phyloP scores from a whole-genome alignment of 2,797 vertebrate species.

The Manis pentadactyla region DNA sequence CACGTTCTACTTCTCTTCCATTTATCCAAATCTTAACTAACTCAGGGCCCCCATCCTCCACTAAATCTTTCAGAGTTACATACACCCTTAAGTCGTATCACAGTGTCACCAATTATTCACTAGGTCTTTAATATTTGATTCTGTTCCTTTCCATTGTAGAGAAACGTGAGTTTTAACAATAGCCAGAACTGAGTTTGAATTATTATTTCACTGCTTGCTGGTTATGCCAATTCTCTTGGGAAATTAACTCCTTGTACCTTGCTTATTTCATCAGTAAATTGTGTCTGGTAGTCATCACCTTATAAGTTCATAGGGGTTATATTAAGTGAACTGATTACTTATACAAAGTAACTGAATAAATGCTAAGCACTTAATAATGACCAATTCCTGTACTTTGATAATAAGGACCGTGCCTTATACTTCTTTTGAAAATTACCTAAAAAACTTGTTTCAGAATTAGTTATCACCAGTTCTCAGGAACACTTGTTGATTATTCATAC shows the following conservation, averaged over 20 bases:
- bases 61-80: background rate
- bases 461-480: background rate
- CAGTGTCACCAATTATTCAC: background rate
- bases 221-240: background rate
- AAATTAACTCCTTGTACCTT: background rate
- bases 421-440: background rate
- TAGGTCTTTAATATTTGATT: background rate
- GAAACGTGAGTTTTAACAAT: background rate
- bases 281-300: background rate
- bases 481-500: background rate
- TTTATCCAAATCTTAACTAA: background rate
- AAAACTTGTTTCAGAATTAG: background rate
- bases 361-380: background rate
- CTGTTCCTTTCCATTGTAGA: background rate
- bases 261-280: background rate
- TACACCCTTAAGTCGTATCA: background rate
- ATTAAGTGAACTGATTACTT: background rate
- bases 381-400: background rate
- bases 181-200: background rate
- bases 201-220: background rate
- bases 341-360: background rate
- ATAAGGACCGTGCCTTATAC: background rate
- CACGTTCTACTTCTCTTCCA: background rate
- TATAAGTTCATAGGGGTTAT: background rate
- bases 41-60: background rate